A percentile compares a stretch with the other conserved stretches of the same genome.
phyloP scores from a whole-genome alignment of 2,888 invertebrate species.

The Campopleginae sp. region DNA sequence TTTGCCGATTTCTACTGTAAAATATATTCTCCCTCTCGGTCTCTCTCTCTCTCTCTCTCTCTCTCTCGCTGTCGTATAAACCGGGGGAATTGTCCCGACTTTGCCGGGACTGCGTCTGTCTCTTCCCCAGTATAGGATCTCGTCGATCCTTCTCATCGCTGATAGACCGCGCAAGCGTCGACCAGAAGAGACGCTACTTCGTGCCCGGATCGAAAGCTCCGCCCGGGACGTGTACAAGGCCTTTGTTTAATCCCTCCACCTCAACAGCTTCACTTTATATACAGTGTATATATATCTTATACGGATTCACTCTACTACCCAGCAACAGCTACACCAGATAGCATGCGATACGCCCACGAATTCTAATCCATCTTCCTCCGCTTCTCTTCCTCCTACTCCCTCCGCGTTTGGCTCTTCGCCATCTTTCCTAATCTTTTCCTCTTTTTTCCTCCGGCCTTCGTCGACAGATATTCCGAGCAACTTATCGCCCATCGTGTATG shows the following conservation, averaged over 20 bases:
- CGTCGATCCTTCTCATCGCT: constrained; percentile 25
- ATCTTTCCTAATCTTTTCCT: constrained; percentile 28
- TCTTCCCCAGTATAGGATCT: background rate
- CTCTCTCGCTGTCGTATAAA: constrained; percentile 4
- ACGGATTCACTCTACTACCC: constrained; percentile 39
- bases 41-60: constrained; percentile 32
- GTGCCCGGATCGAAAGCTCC: constrained; percentile 79
- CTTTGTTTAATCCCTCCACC: constrained; percentile 80
- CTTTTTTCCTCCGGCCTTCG: background rate
- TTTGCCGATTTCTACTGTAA: background rate
- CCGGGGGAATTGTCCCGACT: constrained; percentile 58
- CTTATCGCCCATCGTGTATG: background rate
- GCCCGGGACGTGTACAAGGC: constrained; percentile 75
- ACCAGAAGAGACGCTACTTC: constrained; percentile 46
- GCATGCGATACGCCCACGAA: constrained; percentile 76
- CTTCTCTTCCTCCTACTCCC: background rate
- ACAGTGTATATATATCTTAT: constrained; percentile 32
- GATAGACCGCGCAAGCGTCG: constrained; percentile 66
- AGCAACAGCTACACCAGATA: constrained; percentile 64
- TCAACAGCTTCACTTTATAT: constrained; percentile 60
- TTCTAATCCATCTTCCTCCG: constrained; percentile 53
- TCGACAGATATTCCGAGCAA: background rate
- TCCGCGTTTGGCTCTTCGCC: constrained; percentile 24
- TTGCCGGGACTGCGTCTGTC: constrained; percentile 41
- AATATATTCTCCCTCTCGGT: constrained; percentile 19